Evolutionary conservation across 1,140 invertebrate genomes (phyloP).

Genomic region (Sarcophaga bullata): DNA sequence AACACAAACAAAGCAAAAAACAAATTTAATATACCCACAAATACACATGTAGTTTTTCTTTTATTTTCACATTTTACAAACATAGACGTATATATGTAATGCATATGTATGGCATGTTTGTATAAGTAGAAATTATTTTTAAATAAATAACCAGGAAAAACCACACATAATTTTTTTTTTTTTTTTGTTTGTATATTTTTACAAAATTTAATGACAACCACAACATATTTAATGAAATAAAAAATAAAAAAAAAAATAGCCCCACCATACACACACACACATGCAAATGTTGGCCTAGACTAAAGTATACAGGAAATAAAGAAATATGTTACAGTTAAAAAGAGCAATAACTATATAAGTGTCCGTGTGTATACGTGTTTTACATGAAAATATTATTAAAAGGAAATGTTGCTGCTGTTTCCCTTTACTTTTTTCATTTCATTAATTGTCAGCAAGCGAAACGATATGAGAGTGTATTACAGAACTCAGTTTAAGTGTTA

Average conservation of each 20-base stretch:
- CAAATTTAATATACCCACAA: not conserved
- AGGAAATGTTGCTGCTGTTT: conserved; percentile 3
- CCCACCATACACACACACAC: not conserved
- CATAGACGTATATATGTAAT: too few relatives aligned
- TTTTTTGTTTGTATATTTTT: too few relatives aligned
- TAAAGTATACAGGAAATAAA: too few relatives aligned
- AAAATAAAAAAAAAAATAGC: not conserved
- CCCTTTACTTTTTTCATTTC: not conserved
- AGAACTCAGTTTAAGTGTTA: too few relatives aligned
- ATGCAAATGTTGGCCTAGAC: too few relatives aligned
- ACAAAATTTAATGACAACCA: conserved; percentile 33
- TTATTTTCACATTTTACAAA: not conserved
- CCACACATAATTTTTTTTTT: not conserved
- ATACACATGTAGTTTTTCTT: not conserved
- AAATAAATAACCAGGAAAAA: conserved; percentile 31
- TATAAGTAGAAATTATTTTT: conserved; percentile 14
- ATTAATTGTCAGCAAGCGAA: not conserved
- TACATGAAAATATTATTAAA: conserved; percentile 4
- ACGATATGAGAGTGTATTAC: not conserved
- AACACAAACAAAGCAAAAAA: too few relatives aligned
- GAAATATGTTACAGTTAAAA: too few relatives aligned
- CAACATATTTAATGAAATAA: conserved; percentile 39
- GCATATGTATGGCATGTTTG: too few relatives aligned
- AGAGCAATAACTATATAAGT: too few relatives aligned
- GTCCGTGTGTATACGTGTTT: too few relatives aligned